Evolutionary conservation across 1,140 invertebrate species (phyloP), one percentile per base, ranked within the genome.

Genomic region (Panagrolaimus sp.): DNA sequence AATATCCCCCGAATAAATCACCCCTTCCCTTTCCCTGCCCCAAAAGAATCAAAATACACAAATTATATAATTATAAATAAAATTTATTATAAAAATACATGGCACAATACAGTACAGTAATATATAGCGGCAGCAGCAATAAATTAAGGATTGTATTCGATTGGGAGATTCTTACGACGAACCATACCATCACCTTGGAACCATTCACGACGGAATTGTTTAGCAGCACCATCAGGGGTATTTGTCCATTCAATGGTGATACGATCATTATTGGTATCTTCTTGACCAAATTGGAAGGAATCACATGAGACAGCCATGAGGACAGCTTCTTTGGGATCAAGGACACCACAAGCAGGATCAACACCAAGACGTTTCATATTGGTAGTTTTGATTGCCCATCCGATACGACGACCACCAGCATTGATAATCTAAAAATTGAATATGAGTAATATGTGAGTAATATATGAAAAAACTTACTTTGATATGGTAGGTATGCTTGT

Each of bases 241-340:
- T 76, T 77, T 58, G 70, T 73, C 75, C 75, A 76, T 65, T 76
- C 75, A 62, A 76, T 68, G 44, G 75, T 76, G 75, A 76, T 76
- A 46, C 75, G 75, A 43, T 76, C 75, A 72, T 71, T 74, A 32
- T 77, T 74, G 21, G 75, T 77, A 73, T 78, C 75, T 63, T 77
- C 75, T 32, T 64, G 17, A 17, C 65, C 68, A 24, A 46, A 68
- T 26, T 77, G 32, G 32, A 38, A 38, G 32, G 32, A 38, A 38
- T 38, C 32, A 38, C 67, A 76, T 5, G 70, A 70, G 71, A 76
- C 70, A 65, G 72, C 76, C 67, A 76, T 64, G 65, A 76, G 58
- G 21, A 71, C 67, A 15, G 45, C 43, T 52, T 76, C 74, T 63
- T 77, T 76, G 12, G 75, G 75, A 67, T 77, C 75, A 14, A 76